Percentiles rank a stretch among this genome's conserved stretches.
These are phyloP conservation scores for Oryzaephilus surinamensis DNA, from an alignment of 1,140 invertebrate species.

Conservation along the genomic window DNA sequence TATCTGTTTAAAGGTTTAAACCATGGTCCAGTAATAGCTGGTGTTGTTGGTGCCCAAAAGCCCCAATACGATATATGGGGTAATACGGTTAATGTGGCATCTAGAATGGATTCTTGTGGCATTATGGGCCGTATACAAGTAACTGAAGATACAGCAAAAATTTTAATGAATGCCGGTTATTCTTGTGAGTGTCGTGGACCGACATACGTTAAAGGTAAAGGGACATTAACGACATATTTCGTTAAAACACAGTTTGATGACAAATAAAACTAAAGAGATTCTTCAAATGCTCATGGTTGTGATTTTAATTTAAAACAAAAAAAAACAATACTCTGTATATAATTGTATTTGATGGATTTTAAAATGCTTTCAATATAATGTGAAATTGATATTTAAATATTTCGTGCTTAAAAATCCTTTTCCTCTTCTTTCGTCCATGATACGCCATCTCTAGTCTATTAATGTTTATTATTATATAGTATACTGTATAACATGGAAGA, in stretches of 20 bases:
- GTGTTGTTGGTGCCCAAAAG: constrained; percentile 90
- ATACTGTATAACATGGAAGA: no score
- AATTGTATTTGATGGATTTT: no score
- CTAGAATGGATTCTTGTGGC: constrained; percentile 93
- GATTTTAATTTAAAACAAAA: no score
- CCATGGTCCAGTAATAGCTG: constrained; percentile 89
- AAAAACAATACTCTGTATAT: no score
- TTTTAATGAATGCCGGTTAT: constrained; percentile 73
- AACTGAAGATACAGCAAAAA: constrained; percentile 82
- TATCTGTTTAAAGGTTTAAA: constrained; percentile 71
- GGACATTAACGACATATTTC: constrained; percentile 84
- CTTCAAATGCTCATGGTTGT: no score
- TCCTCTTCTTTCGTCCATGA: no score
- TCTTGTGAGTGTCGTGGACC: constrained; percentile 76
- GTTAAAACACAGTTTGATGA: constrained; percentile 54
- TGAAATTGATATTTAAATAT: no score
- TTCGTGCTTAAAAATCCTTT: no score
- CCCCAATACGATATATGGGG: constrained; percentile 98
- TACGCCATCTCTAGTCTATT: no score
- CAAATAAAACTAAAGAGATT: no score
- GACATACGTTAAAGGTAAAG: constrained; percentile 90
- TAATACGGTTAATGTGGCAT: constrained; percentile 93
- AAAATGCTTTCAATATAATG: no score
- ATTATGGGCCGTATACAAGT: constrained; percentile 75
- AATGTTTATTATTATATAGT: no score